Conservation (phyloP, 2,888 invertebrate species). For the Temnothorax ravouxi region DNA sequence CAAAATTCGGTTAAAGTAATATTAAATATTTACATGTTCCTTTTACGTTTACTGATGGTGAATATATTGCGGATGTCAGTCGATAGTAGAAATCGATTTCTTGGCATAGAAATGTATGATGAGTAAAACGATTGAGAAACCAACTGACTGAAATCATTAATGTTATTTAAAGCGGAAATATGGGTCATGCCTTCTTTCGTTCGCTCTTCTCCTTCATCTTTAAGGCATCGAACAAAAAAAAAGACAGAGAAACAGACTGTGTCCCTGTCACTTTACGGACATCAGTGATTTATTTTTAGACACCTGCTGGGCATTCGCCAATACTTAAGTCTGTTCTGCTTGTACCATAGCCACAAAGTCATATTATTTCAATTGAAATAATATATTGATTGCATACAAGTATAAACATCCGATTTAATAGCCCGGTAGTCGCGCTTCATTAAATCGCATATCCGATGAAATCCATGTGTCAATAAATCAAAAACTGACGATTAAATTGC, state of each 20-base stretch:
- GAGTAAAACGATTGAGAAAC: slow-evolving; percentile 55
- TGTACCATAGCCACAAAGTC: slow-evolving; percentile 63
- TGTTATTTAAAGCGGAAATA: slow-evolving; percentile 80
- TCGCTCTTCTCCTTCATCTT: slow-evolving; percentile 22
- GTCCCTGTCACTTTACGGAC: slow-evolving; percentile 49
- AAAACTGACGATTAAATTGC: slow-evolving; percentile 49
- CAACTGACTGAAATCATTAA: slow-evolving; percentile 57
- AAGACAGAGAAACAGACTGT: neutral
- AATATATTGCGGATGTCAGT: neutral
- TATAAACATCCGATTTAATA: slow-evolving; percentile 46
- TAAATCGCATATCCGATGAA: slow-evolving; percentile 31
- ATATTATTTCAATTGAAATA: slow-evolving; percentile 58
- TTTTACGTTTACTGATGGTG: neutral
- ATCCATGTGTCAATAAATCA: slow-evolving; percentile 50
- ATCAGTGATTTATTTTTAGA: slow-evolving; percentile 78
- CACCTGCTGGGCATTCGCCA: slow-evolving; percentile 62
- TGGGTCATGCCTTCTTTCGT: slow-evolving; percentile 73
- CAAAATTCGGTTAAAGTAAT: neutral
- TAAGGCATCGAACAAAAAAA: slow-evolving; percentile 37
- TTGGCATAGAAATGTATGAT: slow-evolving; percentile 10
- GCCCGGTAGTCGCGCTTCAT: slow-evolving; percentile 28
- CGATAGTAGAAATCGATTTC: slow-evolving; percentile 27
- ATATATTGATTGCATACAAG: slow-evolving; percentile 40
- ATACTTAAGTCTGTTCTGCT: slow-evolving; percentile 61
- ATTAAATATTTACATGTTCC: neutral